A percentile compares a stretch with the other conserved stretches of the same genome.
Evolutionary conservation across 2,888 invertebrate species (phyloP).

Genomic region (Sisyra terminalis): DNA sequence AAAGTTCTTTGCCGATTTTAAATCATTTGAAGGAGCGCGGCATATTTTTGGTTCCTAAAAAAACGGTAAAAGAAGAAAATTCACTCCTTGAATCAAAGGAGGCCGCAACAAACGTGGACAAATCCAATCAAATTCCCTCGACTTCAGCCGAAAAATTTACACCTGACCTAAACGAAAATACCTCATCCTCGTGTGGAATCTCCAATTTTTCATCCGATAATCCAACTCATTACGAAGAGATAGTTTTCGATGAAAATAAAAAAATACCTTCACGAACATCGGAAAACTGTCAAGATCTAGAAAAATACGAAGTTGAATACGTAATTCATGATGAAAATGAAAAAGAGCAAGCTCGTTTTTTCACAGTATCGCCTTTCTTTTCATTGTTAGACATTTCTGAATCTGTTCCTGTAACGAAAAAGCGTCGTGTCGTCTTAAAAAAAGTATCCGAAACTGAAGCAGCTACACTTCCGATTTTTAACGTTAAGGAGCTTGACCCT

Average conservation of each 20-base stretch:
- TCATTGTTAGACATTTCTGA: constrained; percentile 15
- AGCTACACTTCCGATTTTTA: too few relatives aligned
- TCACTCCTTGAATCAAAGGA: too few relatives aligned
- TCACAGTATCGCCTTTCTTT: constrained; percentile 16
- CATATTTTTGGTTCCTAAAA: constrained; percentile 22
- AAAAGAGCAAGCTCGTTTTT: constrained; percentile 14
- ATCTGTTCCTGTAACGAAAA: constrained; percentile 9
- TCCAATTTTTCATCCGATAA: too few relatives aligned
- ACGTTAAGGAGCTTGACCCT: too few relatives aligned
- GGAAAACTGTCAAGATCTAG: neutral
- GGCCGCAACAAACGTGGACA: too few relatives aligned
- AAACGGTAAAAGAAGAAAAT: constrained; percentile 4
- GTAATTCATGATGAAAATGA: constrained; percentile 15
- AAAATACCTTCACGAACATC: neutral
- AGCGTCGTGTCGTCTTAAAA: constrained; percentile 8
- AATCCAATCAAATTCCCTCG: too few relatives aligned
- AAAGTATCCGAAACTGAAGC: too few relatives aligned
- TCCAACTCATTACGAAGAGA: too few relatives aligned
- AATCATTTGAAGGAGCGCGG: constrained; percentile 22
- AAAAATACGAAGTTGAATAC: constrained; percentile 2
- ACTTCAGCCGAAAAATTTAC: too few relatives aligned
- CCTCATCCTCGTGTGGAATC: too few relatives aligned
- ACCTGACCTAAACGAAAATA: too few relatives aligned
- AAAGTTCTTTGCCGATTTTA: constrained; percentile 14
- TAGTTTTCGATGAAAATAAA: neutral